Evolutionary conservation across 2,888 invertebrate genomes (phyloP), one percentile per base, ranked within the genome.

Genomic region (Galeruca laticollis): DNA sequence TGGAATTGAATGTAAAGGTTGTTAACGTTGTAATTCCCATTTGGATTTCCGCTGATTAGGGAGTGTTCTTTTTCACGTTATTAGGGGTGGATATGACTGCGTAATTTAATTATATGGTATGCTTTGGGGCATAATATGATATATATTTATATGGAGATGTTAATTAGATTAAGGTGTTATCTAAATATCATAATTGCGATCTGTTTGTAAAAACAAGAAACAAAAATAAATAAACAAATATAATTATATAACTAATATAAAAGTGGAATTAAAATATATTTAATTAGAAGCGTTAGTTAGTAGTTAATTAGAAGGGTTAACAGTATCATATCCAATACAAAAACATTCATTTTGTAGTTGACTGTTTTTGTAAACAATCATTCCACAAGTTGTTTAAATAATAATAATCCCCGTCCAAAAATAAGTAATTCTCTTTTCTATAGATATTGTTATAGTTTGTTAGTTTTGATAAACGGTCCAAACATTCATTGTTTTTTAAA

Each of bases 21-120:
- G 82, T 83, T 79, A 78, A 81, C 78, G 80, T 80, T 81, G 80
- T 82, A 82, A 82, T 82, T 80, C 80, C 80, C 77, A 80, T 81
- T 83, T 82, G 81, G 81, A 82, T 79, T 79, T 76, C 72, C 77
- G 76, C 79, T 82, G 82, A 82, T 82, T 81, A 80, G 78, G 80
- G 82, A 76, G 81, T 80, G 81, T 79, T 79, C 78, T 76, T 75
- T 78, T 77, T 77, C 62, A 60, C 60, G 54, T 68, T 60, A 63
- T 31, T 59, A 65, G 56, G 65, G 70, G 65, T 57, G 65, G 56
- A 54, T 59, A 21, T 57, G 64, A 60, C 64, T 69, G 52, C 59
- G 62, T 70, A 70, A 70, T 69, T 69, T 69, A 63, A 69, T 69
- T 69, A 69, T 37, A 56, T 15, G 40, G 40, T 63, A 63, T 59